Percentiles rank a stretch among this genome's conserved stretches.
Evolutionary conservation across 2,888 invertebrate species (phyloP).

Genomic region (Notocelia uddmanniana): DNA sequence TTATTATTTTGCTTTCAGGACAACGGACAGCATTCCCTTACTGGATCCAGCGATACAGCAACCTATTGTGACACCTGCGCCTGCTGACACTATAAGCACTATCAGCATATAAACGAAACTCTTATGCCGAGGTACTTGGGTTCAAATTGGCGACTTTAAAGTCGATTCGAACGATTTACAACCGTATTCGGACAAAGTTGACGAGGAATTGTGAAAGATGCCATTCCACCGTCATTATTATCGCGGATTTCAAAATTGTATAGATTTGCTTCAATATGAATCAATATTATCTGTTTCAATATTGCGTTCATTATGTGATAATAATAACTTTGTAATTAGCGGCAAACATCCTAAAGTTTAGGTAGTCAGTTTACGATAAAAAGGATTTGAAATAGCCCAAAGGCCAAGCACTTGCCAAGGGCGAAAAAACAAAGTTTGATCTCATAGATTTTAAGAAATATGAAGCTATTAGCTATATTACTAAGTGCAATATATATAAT

Average conservation of each 20-base stretch:
- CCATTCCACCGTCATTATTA: not conserved
- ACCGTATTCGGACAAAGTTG: constrained; percentile 10
- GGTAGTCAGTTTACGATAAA: no score
- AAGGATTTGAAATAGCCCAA: not conserved
- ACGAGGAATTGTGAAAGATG: constrained; percentile 1
- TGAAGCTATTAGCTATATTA: constrained; percentile 11
- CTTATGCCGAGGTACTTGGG: not conserved
- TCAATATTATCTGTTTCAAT: no score
- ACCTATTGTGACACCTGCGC: constrained; percentile 73
- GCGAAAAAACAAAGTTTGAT: constrained; percentile 21
- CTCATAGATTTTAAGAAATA: constrained; percentile 26
- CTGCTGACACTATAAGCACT: constrained; percentile 81
- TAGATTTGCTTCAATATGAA: no score
- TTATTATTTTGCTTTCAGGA: constrained; percentile 60
- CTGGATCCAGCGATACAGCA: constrained; percentile 78
- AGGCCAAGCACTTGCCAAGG: not conserved
- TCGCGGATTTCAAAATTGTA: no score
- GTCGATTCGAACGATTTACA: constrained; percentile 30
- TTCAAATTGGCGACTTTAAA: constrained; percentile 19
- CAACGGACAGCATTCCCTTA: constrained; percentile 80
- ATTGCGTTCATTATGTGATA: no score
- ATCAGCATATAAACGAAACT: constrained; percentile 74
- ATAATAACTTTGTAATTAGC: no score
- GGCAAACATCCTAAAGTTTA: no score
- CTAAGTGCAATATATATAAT: constrained; percentile 16